Conservation (phyloP, 1,140 invertebrate genomes). For the Drosophila arizonae region DNA sequence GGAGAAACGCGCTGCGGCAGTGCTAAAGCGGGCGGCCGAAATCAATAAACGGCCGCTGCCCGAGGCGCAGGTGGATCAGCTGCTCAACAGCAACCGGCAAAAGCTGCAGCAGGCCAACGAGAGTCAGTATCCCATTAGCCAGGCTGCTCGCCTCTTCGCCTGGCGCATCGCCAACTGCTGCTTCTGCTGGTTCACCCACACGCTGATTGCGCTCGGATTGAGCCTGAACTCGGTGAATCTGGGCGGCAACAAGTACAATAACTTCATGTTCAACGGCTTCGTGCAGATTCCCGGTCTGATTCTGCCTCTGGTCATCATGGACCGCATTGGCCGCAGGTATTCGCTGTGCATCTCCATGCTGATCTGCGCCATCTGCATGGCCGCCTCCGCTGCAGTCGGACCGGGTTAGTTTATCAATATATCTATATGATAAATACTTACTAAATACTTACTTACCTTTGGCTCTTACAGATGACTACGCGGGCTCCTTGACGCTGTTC, state of each 20-base stretch:
- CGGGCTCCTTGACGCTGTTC: slow-evolving; percentile 85
- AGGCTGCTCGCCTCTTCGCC: slow-evolving; percentile 59
- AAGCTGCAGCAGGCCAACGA: slow-evolving; percentile 67
- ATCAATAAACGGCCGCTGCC: slow-evolving; percentile 87
- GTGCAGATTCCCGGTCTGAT: slow-evolving; percentile 89
- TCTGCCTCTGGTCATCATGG: slow-evolving; percentile 86
- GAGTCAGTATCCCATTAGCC: slow-evolving; percentile 69
- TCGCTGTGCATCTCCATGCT: slow-evolving; percentile 86
- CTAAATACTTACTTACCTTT: not conserved
- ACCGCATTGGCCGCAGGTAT: slow-evolving; percentile 86
- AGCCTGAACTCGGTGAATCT: slow-evolving; percentile 91
- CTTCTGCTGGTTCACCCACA: slow-evolving; percentile 88
- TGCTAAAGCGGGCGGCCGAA: slow-evolving; percentile 86
- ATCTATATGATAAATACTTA: not conserved
- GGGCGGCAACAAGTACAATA: slow-evolving; percentile 88
- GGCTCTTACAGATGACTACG: slow-evolving; percentile 62
- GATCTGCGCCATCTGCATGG: slow-evolving; percentile 84
- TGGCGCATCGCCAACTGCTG: slow-evolving; percentile 86
- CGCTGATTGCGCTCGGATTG: slow-evolving; percentile 91
- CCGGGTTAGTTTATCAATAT: slow-evolving; percentile 37
- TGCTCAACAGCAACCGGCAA: slow-evolving; percentile 53
- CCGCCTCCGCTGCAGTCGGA: slow-evolving; percentile 56
- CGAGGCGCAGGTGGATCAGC: slow-evolving; percentile 83
- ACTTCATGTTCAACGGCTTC: slow-evolving; percentile 88
- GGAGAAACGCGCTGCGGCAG: slow-evolving; percentile 85